These are phyloP conservation scores for Torymus auratus DNA, from an alignment of 2,888 invertebrate genomes.

Conservation along the genomic window DNA sequence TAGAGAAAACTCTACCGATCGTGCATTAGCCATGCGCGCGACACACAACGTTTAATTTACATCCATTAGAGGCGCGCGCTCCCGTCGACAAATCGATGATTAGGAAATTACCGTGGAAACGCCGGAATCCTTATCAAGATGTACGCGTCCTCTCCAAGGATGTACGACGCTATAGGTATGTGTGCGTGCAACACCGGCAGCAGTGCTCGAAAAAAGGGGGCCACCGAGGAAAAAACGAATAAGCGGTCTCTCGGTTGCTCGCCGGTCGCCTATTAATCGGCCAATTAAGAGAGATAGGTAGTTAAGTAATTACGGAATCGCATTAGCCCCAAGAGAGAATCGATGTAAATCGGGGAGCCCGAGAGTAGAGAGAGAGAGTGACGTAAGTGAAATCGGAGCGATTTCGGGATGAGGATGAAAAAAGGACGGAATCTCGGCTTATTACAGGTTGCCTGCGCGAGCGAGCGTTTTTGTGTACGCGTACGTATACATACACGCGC, in stretches of 20 bases:
- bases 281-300: conserved; percentile 48
- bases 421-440: conserved; percentile 20
- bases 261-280: conserved; percentile 37
- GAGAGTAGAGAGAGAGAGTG: conserved; percentile 2
- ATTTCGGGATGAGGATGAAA: conserved; percentile 1
- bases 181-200: neutral
- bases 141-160: neutral
- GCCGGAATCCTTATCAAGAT: conserved; percentile 22
- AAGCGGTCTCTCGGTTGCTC: neutral
- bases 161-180: neutral
- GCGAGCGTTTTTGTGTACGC: neutral
- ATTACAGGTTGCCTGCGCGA: conserved; percentile 2
- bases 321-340: conserved; percentile 30
- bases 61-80: conserved; percentile 26
- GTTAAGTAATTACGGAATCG: conserved; percentile 52
- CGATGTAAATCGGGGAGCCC: conserved; percentile 42
- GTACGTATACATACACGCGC: neutral
- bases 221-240: neutral
- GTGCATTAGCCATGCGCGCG: neutral
- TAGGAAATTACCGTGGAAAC: conserved; percentile 35
- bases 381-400: conserved; percentile 48
- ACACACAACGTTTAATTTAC: conserved; percentile 29
- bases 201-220: neutral
- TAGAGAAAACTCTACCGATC: neutral
- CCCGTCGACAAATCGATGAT: conserved; percentile 44